Percentiles rank a stretch among this genome's conserved stretches.
phyloP scores from a whole-genome alignment of 2,888 invertebrate species.

The Tipula lateralis region DNA sequence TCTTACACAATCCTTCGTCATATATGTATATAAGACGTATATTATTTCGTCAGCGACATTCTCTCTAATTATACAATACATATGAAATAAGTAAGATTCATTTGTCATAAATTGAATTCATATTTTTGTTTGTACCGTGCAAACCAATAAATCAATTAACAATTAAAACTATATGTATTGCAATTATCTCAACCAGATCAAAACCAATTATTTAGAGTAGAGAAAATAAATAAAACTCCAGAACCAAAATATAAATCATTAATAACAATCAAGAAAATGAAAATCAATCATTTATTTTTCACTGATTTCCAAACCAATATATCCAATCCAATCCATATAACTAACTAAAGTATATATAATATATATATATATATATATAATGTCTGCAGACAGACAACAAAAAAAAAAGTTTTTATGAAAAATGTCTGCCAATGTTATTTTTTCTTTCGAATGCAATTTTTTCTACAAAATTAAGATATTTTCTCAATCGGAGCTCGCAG shows the following conservation, averaged over 20 bases:
- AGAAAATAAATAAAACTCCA: background rate
- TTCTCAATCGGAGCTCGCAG: background rate
- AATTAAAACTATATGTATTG: slow-evolving; percentile 7
- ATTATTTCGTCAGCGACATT: background rate
- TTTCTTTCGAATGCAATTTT: background rate
- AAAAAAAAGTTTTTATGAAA: background rate
- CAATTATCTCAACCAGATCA: slow-evolving; percentile 11
- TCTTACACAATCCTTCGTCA: background rate
- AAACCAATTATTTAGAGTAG: background rate
- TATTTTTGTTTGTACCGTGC: background rate
- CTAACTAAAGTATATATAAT: background rate
- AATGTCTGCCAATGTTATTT: background rate
- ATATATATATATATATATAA: background rate
- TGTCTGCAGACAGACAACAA: slow-evolving; percentile 9
- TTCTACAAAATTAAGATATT: background rate
- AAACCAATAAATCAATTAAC: background rate
- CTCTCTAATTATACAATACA: background rate
- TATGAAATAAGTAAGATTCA: background rate
- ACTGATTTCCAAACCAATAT: background rate
- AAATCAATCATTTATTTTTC: slow-evolving; percentile 9
- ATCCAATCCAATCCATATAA: background rate
- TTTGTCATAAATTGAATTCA: background rate
- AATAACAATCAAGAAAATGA: slow-evolving; percentile 24
- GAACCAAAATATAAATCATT: slow-evolving; percentile 1
- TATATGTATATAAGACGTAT: background rate